Conservation (phyloP, 2,797 vertebrate genomes). For the Hyperoplus immaculatus region DNA sequence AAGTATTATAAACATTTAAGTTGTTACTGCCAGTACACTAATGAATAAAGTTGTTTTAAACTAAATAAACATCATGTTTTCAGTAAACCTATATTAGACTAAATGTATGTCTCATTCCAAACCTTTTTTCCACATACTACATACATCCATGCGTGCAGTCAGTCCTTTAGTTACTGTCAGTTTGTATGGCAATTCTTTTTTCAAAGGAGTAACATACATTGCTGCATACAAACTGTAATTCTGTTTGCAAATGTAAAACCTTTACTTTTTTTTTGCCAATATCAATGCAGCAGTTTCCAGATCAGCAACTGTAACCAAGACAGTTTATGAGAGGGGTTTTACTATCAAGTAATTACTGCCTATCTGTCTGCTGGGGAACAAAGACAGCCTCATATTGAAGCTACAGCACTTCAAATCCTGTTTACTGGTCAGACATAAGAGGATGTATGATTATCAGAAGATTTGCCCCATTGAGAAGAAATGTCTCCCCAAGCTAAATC, state of each 20-base stretch:
- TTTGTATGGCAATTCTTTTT: neutral
- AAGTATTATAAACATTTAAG: neutral
- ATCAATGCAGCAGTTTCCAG: slow-evolving; percentile 47
- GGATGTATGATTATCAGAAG: slow-evolving; percentile 57
- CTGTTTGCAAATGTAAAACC: slow-evolving; percentile 27
- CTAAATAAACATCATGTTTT: neutral
- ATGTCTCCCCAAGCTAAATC: slow-evolving; percentile 53
- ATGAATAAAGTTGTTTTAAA: neutral
- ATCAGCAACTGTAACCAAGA: slow-evolving; percentile 59
- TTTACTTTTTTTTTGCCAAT: slow-evolving; percentile 14
- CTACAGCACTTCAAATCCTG: slow-evolving; percentile 60
- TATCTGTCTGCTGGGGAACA: slow-evolving; percentile 64
- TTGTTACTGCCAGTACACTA: neutral
- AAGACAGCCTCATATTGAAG: slow-evolving; percentile 44
- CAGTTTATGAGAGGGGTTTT: slow-evolving; percentile 59
- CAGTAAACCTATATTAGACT: too few species aligned
- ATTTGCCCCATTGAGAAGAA: slow-evolving; percentile 56
- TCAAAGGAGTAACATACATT: neutral
- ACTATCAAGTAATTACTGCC: slow-evolving; percentile 70
- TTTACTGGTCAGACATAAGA: slow-evolving; percentile 66
- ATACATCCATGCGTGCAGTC: neutral
- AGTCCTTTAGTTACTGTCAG: neutral
- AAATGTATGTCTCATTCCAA: too few species aligned
- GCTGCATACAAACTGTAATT: neutral
- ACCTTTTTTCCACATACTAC: too few species aligned